Percentiles rank a stretch among this genome's conserved stretches.
Evolutionary conservation across 2,888 invertebrate genomes (phyloP).

Genomic region (Flexamia atlantica): DNA sequence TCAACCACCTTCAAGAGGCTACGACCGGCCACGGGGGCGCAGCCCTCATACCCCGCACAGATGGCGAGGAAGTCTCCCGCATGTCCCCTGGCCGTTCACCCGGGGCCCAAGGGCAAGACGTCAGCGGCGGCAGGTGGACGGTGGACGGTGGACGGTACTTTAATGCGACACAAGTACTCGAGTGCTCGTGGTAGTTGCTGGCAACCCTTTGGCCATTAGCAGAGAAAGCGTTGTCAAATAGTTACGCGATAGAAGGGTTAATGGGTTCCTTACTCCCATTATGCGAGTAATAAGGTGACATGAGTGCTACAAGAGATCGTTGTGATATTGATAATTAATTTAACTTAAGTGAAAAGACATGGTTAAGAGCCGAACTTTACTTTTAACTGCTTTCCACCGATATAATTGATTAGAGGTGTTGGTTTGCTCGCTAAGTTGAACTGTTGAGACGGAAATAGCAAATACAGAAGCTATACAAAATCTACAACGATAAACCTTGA

Average conservation of each 20-base stretch:
- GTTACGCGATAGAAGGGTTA: not conserved
- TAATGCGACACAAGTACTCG: conserved; percentile 17
- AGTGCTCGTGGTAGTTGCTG: too few relatives aligned
- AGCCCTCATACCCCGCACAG: conserved; percentile 17
- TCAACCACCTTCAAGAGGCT: not conserved
- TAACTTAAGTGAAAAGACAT: too few relatives aligned
- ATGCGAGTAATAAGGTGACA: too few relatives aligned
- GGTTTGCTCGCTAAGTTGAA: too few relatives aligned
- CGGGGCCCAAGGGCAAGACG: conserved; percentile 23
- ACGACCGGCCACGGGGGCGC: conserved; percentile 2
- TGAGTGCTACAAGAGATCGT: too few relatives aligned
- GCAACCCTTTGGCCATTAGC: not conserved
- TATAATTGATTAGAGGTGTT: too few relatives aligned
- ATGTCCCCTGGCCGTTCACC: conserved; percentile 33
- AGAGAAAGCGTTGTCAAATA: not conserved
- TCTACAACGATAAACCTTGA: too few relatives aligned
- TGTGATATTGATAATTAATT: too few relatives aligned
- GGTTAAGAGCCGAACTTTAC: too few relatives aligned
- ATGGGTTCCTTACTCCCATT: not conserved
- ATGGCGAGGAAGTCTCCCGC: conserved; percentile 35
- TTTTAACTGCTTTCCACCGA: too few relatives aligned
- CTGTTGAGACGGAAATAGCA: too few relatives aligned
- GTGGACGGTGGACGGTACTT: conserved; percentile 17
- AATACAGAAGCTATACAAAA: too few relatives aligned
- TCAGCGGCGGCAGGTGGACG: conserved; percentile 10